A percentile compares a stretch with the other conserved stretches of the same genome.
Evolutionary conservation across 2,113 vertebrate species (phyloP).

Genomic region (Oryzias javanicus): DNA sequence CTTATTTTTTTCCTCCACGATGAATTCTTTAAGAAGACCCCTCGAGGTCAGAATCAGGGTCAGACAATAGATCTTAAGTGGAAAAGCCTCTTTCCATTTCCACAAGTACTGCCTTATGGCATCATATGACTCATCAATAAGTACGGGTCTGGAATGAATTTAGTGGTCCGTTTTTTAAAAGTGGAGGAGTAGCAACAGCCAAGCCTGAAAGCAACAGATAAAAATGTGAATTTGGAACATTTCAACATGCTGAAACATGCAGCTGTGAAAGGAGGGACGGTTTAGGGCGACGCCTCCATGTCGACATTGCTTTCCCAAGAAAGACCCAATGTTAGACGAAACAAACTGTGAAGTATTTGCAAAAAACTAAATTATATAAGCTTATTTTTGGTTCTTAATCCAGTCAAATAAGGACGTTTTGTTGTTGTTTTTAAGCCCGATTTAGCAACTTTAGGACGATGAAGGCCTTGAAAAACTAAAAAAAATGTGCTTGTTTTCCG

Average conservation of each 20-base stretch:
- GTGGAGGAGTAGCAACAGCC: slow-evolving; percentile 17
- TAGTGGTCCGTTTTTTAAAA: slow-evolving; percentile 3
- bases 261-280: slow-evolving; percentile 18
- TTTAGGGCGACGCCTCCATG: slow-evolving; percentile 16
- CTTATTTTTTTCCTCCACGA: no score
- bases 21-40: no score
- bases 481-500: slow-evolving; percentile 37
- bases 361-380: no score
- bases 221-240: slow-evolving; percentile 8
- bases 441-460: no score
- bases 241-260: slow-evolving; percentile 7
- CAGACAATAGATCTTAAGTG: slow-evolving; percentile 15
- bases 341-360: no score
- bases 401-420: no score
- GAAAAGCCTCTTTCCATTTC: slow-evolving; percentile 20
- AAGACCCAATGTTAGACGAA: no score
- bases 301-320: no score
- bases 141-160: neutral
- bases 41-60: slow-evolving; percentile 20
- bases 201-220: slow-evolving; percentile 13
- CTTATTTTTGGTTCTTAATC: no score
- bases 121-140: slow-evolving; percentile 41
- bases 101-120: slow-evolving; percentile 15
- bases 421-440: no score
- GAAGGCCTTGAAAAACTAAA: no score